Percentiles rank a stretch among this genome's conserved stretches.
Evolutionary conservation across 1,140 invertebrate genomes (phyloP).

Genomic region (Pogonomyrmex californicus): DNA sequence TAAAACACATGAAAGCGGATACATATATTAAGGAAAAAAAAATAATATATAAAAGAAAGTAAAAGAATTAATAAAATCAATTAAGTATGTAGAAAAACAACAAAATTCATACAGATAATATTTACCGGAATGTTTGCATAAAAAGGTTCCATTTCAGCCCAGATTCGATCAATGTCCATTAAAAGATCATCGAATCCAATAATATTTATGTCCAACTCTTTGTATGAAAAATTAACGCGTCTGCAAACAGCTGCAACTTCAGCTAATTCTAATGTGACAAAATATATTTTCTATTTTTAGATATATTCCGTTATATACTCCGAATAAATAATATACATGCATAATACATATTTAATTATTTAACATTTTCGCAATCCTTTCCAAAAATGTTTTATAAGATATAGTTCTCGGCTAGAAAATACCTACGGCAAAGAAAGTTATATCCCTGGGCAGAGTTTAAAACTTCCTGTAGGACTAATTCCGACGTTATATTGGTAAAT

Average conservation of each 20-base stretch:
- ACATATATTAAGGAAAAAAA: background rate
- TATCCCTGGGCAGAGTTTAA: slow-evolving; percentile 88
- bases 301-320: background rate
- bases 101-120: slow-evolving; percentile 17
- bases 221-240: slow-evolving; percentile 85
- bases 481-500: slow-evolving; percentile 88
- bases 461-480: slow-evolving; percentile 88
- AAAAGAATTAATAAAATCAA: slow-evolving; percentile 26
- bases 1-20: background rate
- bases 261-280: slow-evolving; percentile 82
- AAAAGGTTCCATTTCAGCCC: slow-evolving; percentile 86
- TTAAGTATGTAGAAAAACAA: background rate
- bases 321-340: slow-evolving; percentile 24
- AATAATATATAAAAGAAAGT: slow-evolving; percentile 22
- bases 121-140: slow-evolving; percentile 85
- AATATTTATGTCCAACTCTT: slow-evolving; percentile 86
- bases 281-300: slow-evolving; percentile 10
- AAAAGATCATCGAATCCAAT: slow-evolving; percentile 86
- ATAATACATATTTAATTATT: background rate
- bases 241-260: slow-evolving; percentile 86
- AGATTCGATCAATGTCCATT: slow-evolving; percentile 85
- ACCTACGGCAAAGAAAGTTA: slow-evolving; percentile 88
- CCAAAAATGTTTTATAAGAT: background rate
- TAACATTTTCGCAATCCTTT: no score
- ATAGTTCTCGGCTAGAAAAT: background rate